Percentiles rank a stretch among this genome's conserved stretches.
phyloP scores from a whole-genome alignment of 2,113 vertebrate species.

The Antennarius striatus region DNA sequence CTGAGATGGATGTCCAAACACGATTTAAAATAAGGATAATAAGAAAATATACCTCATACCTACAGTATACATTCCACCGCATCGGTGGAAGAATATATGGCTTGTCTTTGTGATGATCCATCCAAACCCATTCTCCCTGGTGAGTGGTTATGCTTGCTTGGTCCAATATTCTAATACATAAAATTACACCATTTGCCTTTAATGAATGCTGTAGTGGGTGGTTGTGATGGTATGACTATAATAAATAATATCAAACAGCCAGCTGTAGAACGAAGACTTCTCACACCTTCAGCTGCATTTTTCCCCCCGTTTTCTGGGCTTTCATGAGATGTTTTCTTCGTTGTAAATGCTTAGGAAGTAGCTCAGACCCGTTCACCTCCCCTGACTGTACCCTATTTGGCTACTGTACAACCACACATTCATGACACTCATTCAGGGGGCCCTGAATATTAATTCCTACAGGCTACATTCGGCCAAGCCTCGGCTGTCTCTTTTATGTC shows the following conservation, averaged over 20 bases:
- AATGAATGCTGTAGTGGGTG: constrained; percentile 55
- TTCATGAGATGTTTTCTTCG: constrained; percentile 53
- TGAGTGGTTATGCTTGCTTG: constrained; percentile 25
- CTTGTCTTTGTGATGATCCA: constrained; percentile 27
- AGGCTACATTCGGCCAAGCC: constrained; percentile 47
- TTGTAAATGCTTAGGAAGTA: constrained; percentile 43
- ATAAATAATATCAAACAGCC: constrained; percentile 39
- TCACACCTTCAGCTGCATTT: constrained; percentile 40
- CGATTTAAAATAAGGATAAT: no score
- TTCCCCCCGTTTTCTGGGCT: constrained; percentile 47
- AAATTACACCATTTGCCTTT: constrained; percentile 42
- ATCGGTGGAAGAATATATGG: no score
- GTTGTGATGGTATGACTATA: constrained; percentile 65
- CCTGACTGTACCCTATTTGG: constrained; percentile 54
- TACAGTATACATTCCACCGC: no score
- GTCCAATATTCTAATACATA: constrained; percentile 43
- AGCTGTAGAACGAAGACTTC: constrained; percentile 54
- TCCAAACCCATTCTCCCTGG: constrained; percentile 17
- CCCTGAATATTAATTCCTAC: constrained; percentile 54
- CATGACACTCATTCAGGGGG: constrained; percentile 50
- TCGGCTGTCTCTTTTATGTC: constrained; percentile 62
- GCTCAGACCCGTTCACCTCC: neutral
- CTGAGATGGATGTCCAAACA: no score
- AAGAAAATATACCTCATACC: no score
- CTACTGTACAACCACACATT: constrained; percentile 62